Percentiles rank a stretch among this genome's conserved stretches.
Evolutionary conservation across 1,140 invertebrate species (phyloP).

Genomic region (Anastrepha obliqua): DNA sequence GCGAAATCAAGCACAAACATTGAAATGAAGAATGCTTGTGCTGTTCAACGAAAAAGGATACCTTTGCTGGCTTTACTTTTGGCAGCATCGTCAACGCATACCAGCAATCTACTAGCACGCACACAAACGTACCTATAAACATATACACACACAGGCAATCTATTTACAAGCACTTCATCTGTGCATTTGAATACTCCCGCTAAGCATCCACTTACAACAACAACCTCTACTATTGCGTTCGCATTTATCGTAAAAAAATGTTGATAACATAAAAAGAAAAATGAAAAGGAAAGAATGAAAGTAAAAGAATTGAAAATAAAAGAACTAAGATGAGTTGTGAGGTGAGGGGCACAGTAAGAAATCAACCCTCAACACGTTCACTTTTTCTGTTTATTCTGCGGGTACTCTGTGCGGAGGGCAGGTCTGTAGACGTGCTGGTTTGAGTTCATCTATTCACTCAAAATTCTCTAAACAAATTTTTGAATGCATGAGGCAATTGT

Average conservation of each 20-base stretch:
- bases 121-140: conserved; percentile 57
- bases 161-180: conserved; percentile 52
- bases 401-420: background rate
- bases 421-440: conserved; percentile 57
- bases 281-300: conserved; percentile 53
- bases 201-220: conserved; percentile 68
- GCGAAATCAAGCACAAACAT: conserved; percentile 65
- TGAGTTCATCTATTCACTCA: conserved; percentile 68
- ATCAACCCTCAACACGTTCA: conserved; percentile 58
- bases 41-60: conserved; percentile 67
- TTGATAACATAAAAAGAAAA: conserved; percentile 53
- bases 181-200: conserved; percentile 57
- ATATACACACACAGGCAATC: background rate
- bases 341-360: background rate
- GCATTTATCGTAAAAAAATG: conserved; percentile 56
- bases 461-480: conserved; percentile 67
- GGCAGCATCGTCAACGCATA: conserved; percentile 26
- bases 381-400: conserved; percentile 63
- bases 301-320: conserved; percentile 54
- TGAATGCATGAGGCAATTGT: conserved; percentile 8
- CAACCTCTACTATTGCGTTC: conserved; percentile 58
- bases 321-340: conserved; percentile 9
- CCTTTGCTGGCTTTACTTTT: conserved; percentile 54
- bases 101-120: conserved; percentile 55
- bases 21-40: conserved; percentile 69